phyloP scores from a whole-genome alignment of 2,888 invertebrate genomes.

The Cartodere bifasciata region DNA sequence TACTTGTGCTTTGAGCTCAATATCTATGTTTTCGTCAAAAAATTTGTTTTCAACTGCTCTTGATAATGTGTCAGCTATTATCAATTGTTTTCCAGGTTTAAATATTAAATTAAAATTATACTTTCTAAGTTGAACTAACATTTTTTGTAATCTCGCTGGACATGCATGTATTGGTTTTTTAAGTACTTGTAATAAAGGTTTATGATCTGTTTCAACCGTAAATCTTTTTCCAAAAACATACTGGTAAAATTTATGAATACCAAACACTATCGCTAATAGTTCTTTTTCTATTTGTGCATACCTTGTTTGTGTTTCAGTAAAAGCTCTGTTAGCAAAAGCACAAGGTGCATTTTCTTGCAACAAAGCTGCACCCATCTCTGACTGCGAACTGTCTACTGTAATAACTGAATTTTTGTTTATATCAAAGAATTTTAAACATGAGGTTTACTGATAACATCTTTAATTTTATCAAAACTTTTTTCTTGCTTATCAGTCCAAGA shows the following conservation, averaged over 20 bases:
- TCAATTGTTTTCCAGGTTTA: slow-evolving; percentile 6
- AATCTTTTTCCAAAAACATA: slow-evolving; percentile 6
- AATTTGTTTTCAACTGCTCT: background rate
- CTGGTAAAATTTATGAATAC: slow-evolving; percentile 7
- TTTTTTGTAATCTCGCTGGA: slow-evolving; percentile 6
- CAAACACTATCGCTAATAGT: slow-evolving; percentile 7
- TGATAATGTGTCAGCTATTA: slow-evolving; percentile 6
- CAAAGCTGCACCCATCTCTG: slow-evolving; percentile 15
- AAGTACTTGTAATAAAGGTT: background rate
- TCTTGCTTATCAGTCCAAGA: slow-evolving; percentile 8
- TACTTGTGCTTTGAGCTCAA: slow-evolving; percentile 2
- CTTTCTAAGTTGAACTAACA: slow-evolving; percentile 3
- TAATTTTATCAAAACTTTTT: slow-evolving; percentile 9
- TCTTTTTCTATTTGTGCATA: slow-evolving; percentile 9
- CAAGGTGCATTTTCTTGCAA: slow-evolving; percentile 18
- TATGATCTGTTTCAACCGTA: slow-evolving; percentile 4
- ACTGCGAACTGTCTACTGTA: slow-evolving; percentile 15
- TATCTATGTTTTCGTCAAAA: background rate
- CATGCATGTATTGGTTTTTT: slow-evolving; percentile 4
- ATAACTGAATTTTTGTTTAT: slow-evolving; percentile 9
- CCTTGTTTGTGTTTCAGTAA: slow-evolving; percentile 6
- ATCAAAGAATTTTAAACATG: slow-evolving; percentile 10
- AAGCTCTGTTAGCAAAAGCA: slow-evolving; percentile 18
- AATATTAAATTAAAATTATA: slow-evolving; percentile 5
- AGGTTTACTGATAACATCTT: slow-evolving; percentile 8